phyloP scores from a whole-genome alignment of 2,888 invertebrate genomes.

The Darwinula stevensoni region DNA sequence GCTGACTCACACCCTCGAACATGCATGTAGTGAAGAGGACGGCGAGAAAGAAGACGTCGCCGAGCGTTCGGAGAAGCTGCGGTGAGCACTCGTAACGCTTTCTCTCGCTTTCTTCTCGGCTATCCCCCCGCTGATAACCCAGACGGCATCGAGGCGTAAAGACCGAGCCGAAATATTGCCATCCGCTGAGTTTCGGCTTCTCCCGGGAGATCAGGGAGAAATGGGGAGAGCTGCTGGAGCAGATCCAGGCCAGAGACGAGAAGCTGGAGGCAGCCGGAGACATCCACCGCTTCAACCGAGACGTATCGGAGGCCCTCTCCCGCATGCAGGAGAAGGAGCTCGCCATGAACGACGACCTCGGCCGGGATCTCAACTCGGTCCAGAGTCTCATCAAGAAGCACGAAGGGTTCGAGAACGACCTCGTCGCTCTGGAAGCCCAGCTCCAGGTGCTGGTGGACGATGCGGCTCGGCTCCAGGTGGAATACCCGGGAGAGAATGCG shows the following conservation, averaged over 20 bases:
- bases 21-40: too few species aligned
- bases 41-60: too few species aligned
- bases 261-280: slow-evolving; percentile 78
- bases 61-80: too few species aligned
- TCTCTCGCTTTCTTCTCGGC: too few species aligned
- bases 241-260: slow-evolving; percentile 55
- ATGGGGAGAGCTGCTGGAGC: slow-evolving; percentile 63
- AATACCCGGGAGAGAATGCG: slow-evolving; percentile 75
- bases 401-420: slow-evolving; percentile 73
- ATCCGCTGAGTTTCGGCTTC: too few species aligned
- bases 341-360: slow-evolving; percentile 39
- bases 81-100: too few species aligned
- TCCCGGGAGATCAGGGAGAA: too few species aligned
- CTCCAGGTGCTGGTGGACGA: slow-evolving; percentile 66
- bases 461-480: slow-evolving; percentile 49
- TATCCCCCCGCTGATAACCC: too few species aligned
- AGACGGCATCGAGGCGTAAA: too few species aligned
- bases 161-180: too few species aligned
- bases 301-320: slow-evolving; percentile 64
- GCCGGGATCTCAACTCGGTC: slow-evolving; percentile 58
- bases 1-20: too few species aligned
- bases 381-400: slow-evolving; percentile 51
- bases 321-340: slow-evolving; percentile 55
- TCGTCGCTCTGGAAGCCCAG: slow-evolving; percentile 70
- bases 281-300: slow-evolving; percentile 88